Percentiles rank a stretch among this genome's conserved stretches.
phyloP scores from a whole-genome alignment of 2,888 invertebrate species.

The Protophormia terraenovae region DNA sequence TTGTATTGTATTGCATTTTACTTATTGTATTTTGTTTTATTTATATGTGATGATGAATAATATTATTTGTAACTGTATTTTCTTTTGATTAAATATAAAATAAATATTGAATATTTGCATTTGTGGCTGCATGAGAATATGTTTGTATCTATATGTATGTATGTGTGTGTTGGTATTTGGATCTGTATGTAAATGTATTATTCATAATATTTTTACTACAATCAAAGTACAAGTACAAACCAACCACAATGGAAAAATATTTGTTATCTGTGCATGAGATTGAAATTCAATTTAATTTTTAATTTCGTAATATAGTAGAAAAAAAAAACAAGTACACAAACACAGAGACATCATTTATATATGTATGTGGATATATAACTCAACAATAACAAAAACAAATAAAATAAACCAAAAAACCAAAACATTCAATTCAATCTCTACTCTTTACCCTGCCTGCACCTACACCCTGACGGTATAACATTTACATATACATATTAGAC shows the following conservation, averaged over 20 bases:
- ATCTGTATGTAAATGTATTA: constrained; percentile 56
- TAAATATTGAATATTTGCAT: constrained; percentile 67
- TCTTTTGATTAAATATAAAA: constrained; percentile 68
- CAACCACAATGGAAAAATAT: constrained; percentile 63
- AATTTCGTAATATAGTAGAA: constrained; percentile 64
- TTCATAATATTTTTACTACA: constrained; percentile 65
- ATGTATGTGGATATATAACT: background rate
- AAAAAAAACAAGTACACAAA: constrained; percentile 21
- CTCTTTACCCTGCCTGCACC: constrained; percentile 23
- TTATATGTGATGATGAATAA: constrained; percentile 44
- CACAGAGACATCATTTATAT: background rate
- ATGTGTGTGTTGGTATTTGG: constrained; percentile 25
- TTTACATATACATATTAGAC: constrained; percentile 23
- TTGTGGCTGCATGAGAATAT: constrained; percentile 36
- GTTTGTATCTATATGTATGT: background rate
- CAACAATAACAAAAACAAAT: constrained; percentile 40
- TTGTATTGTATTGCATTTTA: constrained; percentile 35
- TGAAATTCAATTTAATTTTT: constrained; percentile 70
- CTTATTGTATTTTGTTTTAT: background rate
- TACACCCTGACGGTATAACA: background rate
- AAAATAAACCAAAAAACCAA: constrained; percentile 55
- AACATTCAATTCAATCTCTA: constrained; percentile 51
- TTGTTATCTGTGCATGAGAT: constrained; percentile 69
- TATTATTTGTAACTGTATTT: constrained; percentile 65
- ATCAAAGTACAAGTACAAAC: constrained; percentile 60